Base-by-base conservation (phyloP, 2,888 invertebrate species). In the Andrena marginata region DNA sequence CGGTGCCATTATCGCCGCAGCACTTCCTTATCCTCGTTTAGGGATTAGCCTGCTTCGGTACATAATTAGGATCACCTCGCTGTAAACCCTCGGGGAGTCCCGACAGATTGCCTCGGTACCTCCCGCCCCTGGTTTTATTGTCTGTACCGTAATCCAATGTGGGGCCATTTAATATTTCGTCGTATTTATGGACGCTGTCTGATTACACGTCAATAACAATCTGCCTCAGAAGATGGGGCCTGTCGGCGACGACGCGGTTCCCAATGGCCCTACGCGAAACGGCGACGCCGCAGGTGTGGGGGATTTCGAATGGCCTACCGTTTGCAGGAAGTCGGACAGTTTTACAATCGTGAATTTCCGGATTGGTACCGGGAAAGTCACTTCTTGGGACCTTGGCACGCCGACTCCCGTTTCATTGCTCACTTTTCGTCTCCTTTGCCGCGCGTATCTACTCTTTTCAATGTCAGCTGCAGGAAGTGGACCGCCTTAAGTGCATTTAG, bases 141-240 rank as follows among this genome's bases (percentile, higher is more conserved):
- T 8, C 35, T n/a, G 35, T 63, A 26, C 29, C 13, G 10, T 31
- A 7, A 10, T 33, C 8, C 35, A 0, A 7, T 13, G n/a, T 49
- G 4, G 49, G 10, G 4, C 10, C 35, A 2, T 48, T 62, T 48
- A 54, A 20, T 26, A 51, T 8, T 8, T 4, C 26, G 10, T 13
- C 54, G 42, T 1, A 4, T 42, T 42, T 42, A 35, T 63, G 33
- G 31, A 49, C 63, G 54, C 42, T 8, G 51, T 54, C 23, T 33
- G 48, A 56, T 73, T 49, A 5, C 68, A 33, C 23, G 20, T 0
- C 68, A 73, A 69, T 78, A 78, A 73, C 73, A 69, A n/a, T 20
- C 63, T 26, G 48, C 7, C 4, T 7, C 16, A n/a, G 29, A 33
- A 8, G 16, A 67, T 6, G 20, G 10, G 20, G 10, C 10, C 26